Percentiles rank a stretch among this genome's conserved stretches.
These are phyloP conservation scores for Megathymus violae DNA, from an alignment of 1,140 invertebrate species.

Conservation along the genomic window DNA sequence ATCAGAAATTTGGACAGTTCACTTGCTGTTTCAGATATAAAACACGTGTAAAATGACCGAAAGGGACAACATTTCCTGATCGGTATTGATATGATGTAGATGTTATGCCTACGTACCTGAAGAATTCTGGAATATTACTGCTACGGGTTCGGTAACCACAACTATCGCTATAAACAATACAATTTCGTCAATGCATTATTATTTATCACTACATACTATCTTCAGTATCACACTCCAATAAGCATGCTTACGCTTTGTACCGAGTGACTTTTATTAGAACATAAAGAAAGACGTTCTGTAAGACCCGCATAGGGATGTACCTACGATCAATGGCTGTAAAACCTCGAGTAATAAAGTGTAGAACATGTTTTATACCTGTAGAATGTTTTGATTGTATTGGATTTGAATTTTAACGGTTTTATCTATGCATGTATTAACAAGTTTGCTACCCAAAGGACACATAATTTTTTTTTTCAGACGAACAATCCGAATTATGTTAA, in stretches of 20 bases:
- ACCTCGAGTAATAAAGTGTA: slow-evolving; percentile 3
- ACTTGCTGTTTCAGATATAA: too few relatives aligned
- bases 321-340: not conserved
- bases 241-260: slow-evolving; percentile 2
- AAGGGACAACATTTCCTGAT: too few relatives aligned
- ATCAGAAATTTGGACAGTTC: too few relatives aligned
- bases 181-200: not conserved
- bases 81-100: too few relatives aligned
- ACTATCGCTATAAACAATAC: not conserved
- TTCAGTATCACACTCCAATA: not conserved
- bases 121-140: too few relatives aligned
- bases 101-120: too few relatives aligned
- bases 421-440: slow-evolving; percentile 49
- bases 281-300: slow-evolving; percentile 5
- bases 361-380: slow-evolving; percentile 20
- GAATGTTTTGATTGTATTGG: slow-evolving; percentile 23
- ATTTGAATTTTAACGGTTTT: slow-evolving; percentile 46
- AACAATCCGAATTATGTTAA: slow-evolving; percentile 54
- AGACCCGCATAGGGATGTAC: slow-evolving; percentile 12
- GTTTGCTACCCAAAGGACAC: slow-evolving; percentile 65
- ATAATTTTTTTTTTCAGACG: slow-evolving; percentile 49
- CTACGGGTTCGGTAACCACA: not conserved
- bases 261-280: slow-evolving; percentile 7
- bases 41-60: too few relatives aligned
- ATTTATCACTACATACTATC: slow-evolving; percentile 13